Percentiles rank a stretch among this genome's conserved stretches.
phyloP scores from a whole-genome alignment of 2,797 vertebrate species.

The Neomorphus geoffroyi region DNA sequence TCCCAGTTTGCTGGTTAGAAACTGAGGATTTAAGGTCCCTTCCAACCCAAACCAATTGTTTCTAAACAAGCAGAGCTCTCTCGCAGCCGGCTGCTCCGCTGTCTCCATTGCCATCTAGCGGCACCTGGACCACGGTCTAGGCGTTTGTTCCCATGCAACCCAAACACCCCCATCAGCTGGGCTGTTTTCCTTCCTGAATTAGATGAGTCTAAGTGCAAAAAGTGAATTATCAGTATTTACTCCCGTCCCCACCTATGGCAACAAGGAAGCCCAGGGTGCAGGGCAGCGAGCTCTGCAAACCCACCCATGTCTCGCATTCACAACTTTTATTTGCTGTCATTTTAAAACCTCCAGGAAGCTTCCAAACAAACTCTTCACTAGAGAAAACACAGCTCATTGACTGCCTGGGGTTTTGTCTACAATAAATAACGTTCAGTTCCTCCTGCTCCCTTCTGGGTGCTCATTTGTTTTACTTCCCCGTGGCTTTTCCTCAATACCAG shows the following conservation, averaged over 20 bases:
- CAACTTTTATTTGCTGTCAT: background rate
- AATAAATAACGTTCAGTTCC: background rate
- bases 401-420: background rate
- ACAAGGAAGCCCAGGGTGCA: background rate
- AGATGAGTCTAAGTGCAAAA: rapidly evolving
- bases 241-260: background rate
- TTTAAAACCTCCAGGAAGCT: conserved; percentile 4
- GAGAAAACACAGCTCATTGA: background rate
- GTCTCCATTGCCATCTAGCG: conserved; percentile 64
- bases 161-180: rapidly evolving
- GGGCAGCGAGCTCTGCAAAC: background rate
- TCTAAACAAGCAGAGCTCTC: rapidly evolving
- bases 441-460: background rate
- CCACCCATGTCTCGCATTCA: background rate
- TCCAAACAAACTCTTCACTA: background rate
- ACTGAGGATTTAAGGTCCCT: too few relatives aligned
- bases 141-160: background rate
- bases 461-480: background rate
- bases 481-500: background rate
- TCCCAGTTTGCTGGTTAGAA: background rate
- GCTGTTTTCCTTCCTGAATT: background rate
- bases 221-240: rapidly evolving
- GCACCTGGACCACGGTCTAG: background rate
- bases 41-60: too few relatives aligned
- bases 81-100: background rate